Evolutionary conservation across 1,140 invertebrate species (phyloP), one percentile per base, ranked within the genome.

Genomic region (Danaus melanippus): DNA sequence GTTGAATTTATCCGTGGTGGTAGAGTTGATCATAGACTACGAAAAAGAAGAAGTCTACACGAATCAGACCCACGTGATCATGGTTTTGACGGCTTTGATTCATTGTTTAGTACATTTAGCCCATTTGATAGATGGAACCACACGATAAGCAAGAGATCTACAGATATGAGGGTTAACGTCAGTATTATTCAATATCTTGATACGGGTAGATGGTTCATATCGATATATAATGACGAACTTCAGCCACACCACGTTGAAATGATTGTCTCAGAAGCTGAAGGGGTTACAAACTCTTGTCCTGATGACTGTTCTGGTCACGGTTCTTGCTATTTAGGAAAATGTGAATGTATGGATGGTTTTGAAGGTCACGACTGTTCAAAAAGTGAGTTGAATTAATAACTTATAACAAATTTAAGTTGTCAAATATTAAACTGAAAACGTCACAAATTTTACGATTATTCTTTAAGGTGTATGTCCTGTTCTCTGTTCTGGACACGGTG

Each of bases 221-320:
- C 95, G 5, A 90, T 98, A 56, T 98, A 98, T 85, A 99, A 99
- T 86, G 97, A 99, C 79, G 95, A 96, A 74, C 87, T 96, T 8
- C 90, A 94, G 62, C 90, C 94, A 12, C 93, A 97, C 75, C 92
- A 91, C 67, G 92, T 97, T 1, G 92, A 93, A 46, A 88, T 96
- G 76, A 88, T 94, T 51, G 92, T 95, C 49, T 92, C 93, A 53
- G 93, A 95, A 80, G 94, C 94, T 5, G 94, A 96, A 84, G 94
- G 94, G 11, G 91, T 97, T 6, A 94, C 93, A 51, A 95, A 94
- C 46, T 94, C 94, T 51, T 98, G 97, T 82, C 95, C 94, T 4
- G 96, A 97, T 71, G 96, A 99, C 76, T 99, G 98, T 80, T 95
- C 94, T 46, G 96, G 96, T 8, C 92, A 96, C 60, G 98, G 98